Evolutionary conservation across 1,140 invertebrate species (phyloP).

Genomic region (Diabrotica virgifera): DNA sequence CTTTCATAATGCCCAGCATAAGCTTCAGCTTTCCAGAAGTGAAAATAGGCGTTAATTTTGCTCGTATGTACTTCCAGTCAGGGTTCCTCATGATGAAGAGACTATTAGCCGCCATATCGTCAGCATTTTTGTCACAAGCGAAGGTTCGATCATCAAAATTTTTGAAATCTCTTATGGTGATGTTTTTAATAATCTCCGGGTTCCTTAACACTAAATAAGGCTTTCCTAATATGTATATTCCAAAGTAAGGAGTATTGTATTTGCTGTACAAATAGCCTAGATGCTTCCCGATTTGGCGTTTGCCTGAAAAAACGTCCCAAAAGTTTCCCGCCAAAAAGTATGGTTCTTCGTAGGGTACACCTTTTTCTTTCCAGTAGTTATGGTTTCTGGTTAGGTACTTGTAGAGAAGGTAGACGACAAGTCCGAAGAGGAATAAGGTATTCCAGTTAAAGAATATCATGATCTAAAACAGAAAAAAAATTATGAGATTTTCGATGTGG

Average conservation of each 20-base stretch:
- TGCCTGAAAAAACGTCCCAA: slow-evolving; percentile 41
- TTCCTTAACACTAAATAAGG: slow-evolving; percentile 49
- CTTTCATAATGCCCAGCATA: slow-evolving; percentile 35
- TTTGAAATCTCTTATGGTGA: slow-evolving; percentile 53
- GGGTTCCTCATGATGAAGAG: slow-evolving; percentile 36
- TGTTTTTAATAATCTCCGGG: slow-evolving; percentile 51
- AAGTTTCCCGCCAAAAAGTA: slow-evolving; percentile 41
- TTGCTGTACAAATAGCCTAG: slow-evolving; percentile 37
- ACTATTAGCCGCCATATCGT: slow-evolving; percentile 42
- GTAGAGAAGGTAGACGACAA: slow-evolving; percentile 17
- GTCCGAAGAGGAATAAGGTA: slow-evolving; percentile 13
- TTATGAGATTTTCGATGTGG: no score
- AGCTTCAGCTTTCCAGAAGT: slow-evolving; percentile 38
- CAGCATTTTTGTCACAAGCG: slow-evolving; percentile 40
- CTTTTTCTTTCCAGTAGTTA: slow-evolving; percentile 44
- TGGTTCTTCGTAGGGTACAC: slow-evolving; percentile 43
- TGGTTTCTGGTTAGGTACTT: slow-evolving; percentile 23
- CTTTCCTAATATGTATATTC: slow-evolving; percentile 47
- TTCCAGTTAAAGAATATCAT: slow-evolving; percentile 13
- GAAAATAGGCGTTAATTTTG: slow-evolving; percentile 34
- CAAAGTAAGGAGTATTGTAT: slow-evolving; percentile 46
- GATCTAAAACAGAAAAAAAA: no score
- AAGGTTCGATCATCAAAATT: slow-evolving; percentile 48
- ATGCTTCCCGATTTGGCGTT: slow-evolving; percentile 39
- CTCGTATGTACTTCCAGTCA: slow-evolving; percentile 35